Evolutionary conservation across 2,888 invertebrate genomes (phyloP), one percentile per base, ranked within the genome.

Genomic region (Hirtodrosophila trivittata): DNA sequence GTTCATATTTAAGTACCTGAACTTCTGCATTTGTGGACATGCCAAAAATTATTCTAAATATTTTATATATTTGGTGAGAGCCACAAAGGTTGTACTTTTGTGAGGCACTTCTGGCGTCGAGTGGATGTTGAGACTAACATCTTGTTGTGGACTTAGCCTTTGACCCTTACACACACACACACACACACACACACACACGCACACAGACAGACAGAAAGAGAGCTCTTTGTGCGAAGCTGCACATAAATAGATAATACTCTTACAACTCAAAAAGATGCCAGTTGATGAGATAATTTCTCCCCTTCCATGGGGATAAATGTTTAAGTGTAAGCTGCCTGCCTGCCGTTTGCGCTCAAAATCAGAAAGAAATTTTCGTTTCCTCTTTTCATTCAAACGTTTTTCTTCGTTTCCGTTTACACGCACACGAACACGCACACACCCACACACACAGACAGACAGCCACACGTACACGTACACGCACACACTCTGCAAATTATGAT

Each of bases 231-330:
- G 16, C 38, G 37, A 35, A 13, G 54, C 1, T 42, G 43, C 49
- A 52, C 52, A 66, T 55, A 59, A 54, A 49, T 56, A 33, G 49
- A 41, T 25, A 33, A n/a, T 30, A 28, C 33, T 30, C 26, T 7
- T 35, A 41, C 32, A 45, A 55, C 75, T 81, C 75, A 66, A 52
- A 73, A 82, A 78, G 80, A 83, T 66, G 65, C 71, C 74, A 63
- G 62, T 42, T 77, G 84, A 77, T 86, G 82, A 76, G 77, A 81
- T 81, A 81, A 75, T 81, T 80, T 73, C 75, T 71, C 73, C n/a
- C n/a, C n/a, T n/a, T n/a, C n/a, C n/a, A 63, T 80, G 80, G 76
- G 74, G 82, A 74, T 81, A 81, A 84, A 84, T 84, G 82, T 78
- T 84, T 76, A 76, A 82, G 84, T 78, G 74, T 74, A 78, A 77